Evolutionary conservation across 2,113 vertebrate species (phyloP).

Genomic region (Python bivittatus): DNA sequence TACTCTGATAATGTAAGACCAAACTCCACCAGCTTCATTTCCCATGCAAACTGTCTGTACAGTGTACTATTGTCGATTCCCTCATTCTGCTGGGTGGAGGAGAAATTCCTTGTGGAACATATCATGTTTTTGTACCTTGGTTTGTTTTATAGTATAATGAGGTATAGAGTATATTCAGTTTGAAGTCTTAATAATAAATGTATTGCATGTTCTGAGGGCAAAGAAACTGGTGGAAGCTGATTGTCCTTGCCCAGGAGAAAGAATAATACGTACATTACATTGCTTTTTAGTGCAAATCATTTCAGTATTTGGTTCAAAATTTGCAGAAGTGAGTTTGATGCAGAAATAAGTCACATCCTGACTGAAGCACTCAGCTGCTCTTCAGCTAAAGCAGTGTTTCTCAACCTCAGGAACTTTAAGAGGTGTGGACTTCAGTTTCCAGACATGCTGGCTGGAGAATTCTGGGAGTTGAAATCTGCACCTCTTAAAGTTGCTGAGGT

Average conservation of each 20-base stretch:
- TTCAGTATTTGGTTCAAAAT: neutral
- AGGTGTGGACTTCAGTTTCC: neutral
- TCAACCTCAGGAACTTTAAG: neutral
- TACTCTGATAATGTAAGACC: neutral
- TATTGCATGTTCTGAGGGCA: neutral
- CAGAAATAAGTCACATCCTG: neutral
- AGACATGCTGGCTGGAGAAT: neutral
- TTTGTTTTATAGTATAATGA: neutral
- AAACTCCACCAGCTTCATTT: neutral
- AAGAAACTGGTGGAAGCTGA: neutral
- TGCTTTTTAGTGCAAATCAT: neutral
- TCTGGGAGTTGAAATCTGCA: neutral
- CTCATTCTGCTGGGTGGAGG: neutral
- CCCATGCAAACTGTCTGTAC: too few species aligned
- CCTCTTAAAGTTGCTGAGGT: neutral
- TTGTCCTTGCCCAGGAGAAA: neutral
- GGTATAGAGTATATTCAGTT: neutral
- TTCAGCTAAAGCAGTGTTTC: neutral
- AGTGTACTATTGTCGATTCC: neutral
- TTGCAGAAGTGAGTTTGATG: neutral
- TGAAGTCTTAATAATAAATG: neutral
- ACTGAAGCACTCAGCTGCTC: neutral
- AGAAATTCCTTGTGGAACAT: neutral
- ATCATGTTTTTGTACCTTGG: neutral
- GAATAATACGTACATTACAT: neutral